Evolutionary conservation across 1,140 invertebrate genomes (phyloP).

Genomic region (Euura lappo): DNA sequence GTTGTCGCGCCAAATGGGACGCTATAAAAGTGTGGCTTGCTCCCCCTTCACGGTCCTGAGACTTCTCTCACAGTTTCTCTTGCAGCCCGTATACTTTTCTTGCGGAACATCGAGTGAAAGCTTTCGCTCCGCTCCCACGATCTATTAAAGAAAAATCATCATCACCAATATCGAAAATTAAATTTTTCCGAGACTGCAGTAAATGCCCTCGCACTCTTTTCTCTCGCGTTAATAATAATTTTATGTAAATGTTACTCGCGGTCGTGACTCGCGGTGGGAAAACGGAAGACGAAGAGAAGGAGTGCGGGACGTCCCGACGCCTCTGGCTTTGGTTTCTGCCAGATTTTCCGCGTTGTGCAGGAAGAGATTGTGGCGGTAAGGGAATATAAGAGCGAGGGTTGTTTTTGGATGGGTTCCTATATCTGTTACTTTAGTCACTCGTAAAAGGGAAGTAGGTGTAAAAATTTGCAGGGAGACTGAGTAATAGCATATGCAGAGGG

Average conservation of each 20-base stretch:
- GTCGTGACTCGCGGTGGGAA: not conserved
- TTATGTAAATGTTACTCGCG: slow-evolving; percentile 51
- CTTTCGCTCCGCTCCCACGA: too few relatives aligned
- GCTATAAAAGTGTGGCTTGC: slow-evolving; percentile 54
- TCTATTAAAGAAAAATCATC: too few relatives aligned
- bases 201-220: not conserved
- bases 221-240: slow-evolving; percentile 52
- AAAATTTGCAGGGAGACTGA: slow-evolving; percentile 45
- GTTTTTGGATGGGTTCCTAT: slow-evolving; percentile 25
- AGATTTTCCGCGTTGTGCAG: slow-evolving; percentile 13
- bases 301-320: slow-evolving; percentile 19
- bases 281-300: slow-evolving; percentile 10
- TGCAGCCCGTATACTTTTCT: not conserved
- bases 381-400: slow-evolving; percentile 15
- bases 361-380: slow-evolving; percentile 4
- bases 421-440: slow-evolving; percentile 47
- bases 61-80: not conserved
- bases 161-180: too few relatives aligned
- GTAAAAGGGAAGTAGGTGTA: slow-evolving; percentile 55
- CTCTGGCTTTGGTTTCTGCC: not conserved
- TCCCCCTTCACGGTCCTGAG: slow-evolving; percentile 7
- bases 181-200: too few relatives aligned
- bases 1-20: slow-evolving; percentile 62
- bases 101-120: too few relatives aligned
- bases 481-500: slow-evolving; percentile 40